Evolutionary conservation across 1,140 invertebrate species (phyloP), one percentile per base, ranked within the genome.

Genomic region (Drosophila parabipectinata): DNA sequence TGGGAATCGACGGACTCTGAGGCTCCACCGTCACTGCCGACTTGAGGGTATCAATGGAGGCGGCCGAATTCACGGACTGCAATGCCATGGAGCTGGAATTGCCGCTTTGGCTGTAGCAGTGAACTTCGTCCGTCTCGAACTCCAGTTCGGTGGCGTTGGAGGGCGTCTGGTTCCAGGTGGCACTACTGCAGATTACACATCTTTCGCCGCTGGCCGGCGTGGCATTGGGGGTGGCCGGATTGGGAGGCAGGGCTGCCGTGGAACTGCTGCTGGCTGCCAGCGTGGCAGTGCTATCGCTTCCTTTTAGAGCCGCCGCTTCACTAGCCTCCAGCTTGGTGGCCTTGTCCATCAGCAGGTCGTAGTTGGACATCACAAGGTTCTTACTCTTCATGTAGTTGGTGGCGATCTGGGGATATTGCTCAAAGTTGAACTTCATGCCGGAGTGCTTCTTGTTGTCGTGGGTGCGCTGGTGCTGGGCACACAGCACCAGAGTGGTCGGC

Each of bases 381-480:
- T 95, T 95, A 89, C 94, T 95, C 87, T 94, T 94, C 94, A 95
- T 95, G 78, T 95, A 95, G 91, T 95, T 95, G 77, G 93, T 94
- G 59, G 94, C 94, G 79, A 95, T 95, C 82, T 95, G 94, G 34
- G 94, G 94, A 90, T 95, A 95, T 89, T 95, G 94, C 90, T 95
- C 94, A 72, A 95, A 94, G 87, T 95, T 94, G 77, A 95, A 95
- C 92, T 95, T 95, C 81, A 95, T 94, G 77, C 94, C 94, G 80
- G 94, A 94, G 93, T 95, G 94, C 92, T 94, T 94, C 82, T 94
- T 84, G 21, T 69, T 55, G 55, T 79, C 78, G 89, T 92, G 93
- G 91, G 92, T 93, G 92, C 93, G 94, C 92, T 94, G 80, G 74
- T 91, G 90, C n/a, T 78, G 59, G 0, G 83, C 78, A 39, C 90